Evolutionary conservation across 2,797 vertebrate species (phyloP).

Genomic region (Carapus acus): DNA sequence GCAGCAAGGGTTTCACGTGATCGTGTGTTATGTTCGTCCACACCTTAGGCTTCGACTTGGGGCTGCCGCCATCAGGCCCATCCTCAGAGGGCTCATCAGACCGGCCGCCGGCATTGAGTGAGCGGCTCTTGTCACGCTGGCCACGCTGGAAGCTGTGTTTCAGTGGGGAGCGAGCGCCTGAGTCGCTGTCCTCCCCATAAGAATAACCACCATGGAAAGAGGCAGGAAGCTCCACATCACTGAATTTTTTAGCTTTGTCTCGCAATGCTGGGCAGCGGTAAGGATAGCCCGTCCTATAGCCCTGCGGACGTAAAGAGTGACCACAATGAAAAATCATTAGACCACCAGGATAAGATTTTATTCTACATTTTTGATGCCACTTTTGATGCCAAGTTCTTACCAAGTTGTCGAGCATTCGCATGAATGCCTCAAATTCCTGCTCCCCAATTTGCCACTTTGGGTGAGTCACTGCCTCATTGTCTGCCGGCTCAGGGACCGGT

Average conservation of each 20-base stretch:
- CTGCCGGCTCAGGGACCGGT: slow-evolving; percentile 77
- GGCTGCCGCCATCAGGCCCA: slow-evolving; percentile 90
- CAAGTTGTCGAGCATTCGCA: slow-evolving; percentile 99
- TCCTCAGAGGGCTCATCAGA: slow-evolving; percentile 90
- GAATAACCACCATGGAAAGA: slow-evolving; percentile 85
- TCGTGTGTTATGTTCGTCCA: slow-evolving; percentile 99
- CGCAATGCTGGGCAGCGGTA: slow-evolving; percentile 95
- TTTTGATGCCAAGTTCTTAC: too few relatives aligned
- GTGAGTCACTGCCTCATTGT: slow-evolving; percentile 74
- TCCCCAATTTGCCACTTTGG: slow-evolving; percentile 94
- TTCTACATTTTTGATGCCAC: too few relatives aligned
- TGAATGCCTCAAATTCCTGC: slow-evolving; percentile 97
- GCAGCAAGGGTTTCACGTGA: slow-evolving; percentile 99
- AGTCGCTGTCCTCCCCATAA: slow-evolving; percentile 90
- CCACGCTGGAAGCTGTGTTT: slow-evolving; percentile 99
- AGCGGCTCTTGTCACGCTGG: slow-evolving; percentile 97
- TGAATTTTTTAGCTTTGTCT: slow-evolving; percentile 96
- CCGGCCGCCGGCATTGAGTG: slow-evolving; percentile 85
- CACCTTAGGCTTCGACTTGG: slow-evolving; percentile 99
- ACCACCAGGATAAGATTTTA: too few relatives aligned
- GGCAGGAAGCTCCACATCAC: slow-evolving; percentile 87
- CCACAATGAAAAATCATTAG: too few relatives aligned
- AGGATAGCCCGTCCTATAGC: slow-evolving; percentile 96
- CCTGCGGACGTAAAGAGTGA: slow-evolving; percentile 63
- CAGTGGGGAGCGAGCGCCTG: slow-evolving; percentile 93